Base-by-base conservation (phyloP, 2,113 vertebrate genomes). In the Ciconia boyciana region DNA sequence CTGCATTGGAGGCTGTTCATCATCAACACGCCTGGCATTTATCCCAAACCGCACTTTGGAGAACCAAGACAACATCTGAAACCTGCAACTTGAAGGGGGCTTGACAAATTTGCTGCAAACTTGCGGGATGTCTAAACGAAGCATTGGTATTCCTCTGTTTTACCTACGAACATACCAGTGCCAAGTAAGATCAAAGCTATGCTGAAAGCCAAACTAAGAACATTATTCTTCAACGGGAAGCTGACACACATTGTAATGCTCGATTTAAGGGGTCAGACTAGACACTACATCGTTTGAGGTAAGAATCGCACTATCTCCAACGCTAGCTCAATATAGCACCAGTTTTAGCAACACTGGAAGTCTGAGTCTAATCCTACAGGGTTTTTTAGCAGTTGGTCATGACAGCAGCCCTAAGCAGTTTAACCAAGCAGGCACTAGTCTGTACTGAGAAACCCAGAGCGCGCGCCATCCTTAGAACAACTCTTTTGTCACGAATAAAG, bases 381-480 rank as follows among this genome's bases (percentile, higher is more conserved):
- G 2, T 2, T 52, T 49, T n/a, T 54, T 4, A 64, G 70, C 34
- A 32, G 62, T 8, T 1, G 5, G 51, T 48, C 69, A 31, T 3
- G 17, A 70, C 36, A 86, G 46, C 8, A 69, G 39, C 54, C 80
- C 39, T 21, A 66, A 51, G 58, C 65, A 25, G 55, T 20, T 9
- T 8, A 17, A 51, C 3, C 32, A 9, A 21, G 31, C 46, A 39
- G 51, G n/a, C 46, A 25, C 46, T 3, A 19, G 44, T 2, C 31
- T 2, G 28, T 11, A 5, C 71, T 5, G 10, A 2, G 0, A 26
- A 28, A 55, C 29, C 61, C 60, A n/a, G 28, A 41, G 69, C 8
- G 0, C 16, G 1, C 7, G 0, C 15, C 12, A 0, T 5, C 43
- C 70, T 16, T 7, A 1, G 1, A 75, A 20, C 69, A 55, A 31